phyloP scores from a whole-genome alignment of 2,113 vertebrate genomes.

The cat (Felis catus) region DNA sequence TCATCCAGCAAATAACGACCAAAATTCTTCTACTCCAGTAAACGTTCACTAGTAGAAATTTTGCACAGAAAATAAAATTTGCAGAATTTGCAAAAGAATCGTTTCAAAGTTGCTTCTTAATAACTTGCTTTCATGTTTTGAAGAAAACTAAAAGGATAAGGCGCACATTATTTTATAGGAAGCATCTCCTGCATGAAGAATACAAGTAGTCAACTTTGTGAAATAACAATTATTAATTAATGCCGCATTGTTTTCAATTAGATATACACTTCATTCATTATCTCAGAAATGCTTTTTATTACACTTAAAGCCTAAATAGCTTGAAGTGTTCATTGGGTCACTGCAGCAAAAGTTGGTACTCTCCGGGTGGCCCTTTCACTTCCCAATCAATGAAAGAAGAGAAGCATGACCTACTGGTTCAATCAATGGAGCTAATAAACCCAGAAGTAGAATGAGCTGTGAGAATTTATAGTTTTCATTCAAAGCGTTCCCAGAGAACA shows the following conservation, averaged over 20 bases:
- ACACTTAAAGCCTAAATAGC: background rate
- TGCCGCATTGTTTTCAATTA: slow-evolving; percentile 16
- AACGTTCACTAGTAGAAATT: slow-evolving; percentile 13
- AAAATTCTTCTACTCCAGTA: background rate
- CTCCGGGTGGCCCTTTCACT: background rate
- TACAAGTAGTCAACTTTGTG: background rate
- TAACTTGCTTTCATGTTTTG: background rate
- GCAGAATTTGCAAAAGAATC: slow-evolving; percentile 3
- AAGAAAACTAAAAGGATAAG: background rate
- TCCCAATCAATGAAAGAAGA: background rate
- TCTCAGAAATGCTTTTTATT: background rate
- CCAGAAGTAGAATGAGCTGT: background rate
- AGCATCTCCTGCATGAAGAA: background rate
- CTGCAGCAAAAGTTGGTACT: background rate
- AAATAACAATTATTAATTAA: background rate
- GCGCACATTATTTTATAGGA: background rate
- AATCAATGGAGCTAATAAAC: background rate
- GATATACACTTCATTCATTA: background rate
- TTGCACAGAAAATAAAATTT: slow-evolving; percentile 21
- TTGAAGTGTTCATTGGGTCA: background rate
- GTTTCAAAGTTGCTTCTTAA: slow-evolving; percentile 2
- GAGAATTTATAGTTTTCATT: background rate
- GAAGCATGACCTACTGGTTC: background rate
- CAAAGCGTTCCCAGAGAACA: background rate
- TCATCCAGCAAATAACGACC: background rate